Evolutionary conservation across 2,888 invertebrate genomes (phyloP).

Genomic region (Hemicrepidius hirtus): DNA sequence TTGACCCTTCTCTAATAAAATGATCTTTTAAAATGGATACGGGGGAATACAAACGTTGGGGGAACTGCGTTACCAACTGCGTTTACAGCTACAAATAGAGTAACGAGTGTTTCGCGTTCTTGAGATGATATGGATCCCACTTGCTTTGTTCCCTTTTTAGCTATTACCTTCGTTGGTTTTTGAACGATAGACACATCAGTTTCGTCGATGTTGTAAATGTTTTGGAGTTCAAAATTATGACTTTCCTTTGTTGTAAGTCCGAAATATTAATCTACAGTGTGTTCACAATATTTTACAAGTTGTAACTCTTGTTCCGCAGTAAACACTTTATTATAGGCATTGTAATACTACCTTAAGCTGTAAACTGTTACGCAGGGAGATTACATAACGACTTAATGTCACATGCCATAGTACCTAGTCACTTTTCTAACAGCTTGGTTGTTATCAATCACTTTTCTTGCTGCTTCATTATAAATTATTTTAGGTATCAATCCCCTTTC

Average conservation of each 20-base stretch:
- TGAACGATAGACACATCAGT: no score
- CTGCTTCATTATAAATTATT: slow-evolving; percentile 34
- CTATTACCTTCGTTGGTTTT: no score
- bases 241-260: slow-evolving; percentile 48
- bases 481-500: slow-evolving; percentile 32
- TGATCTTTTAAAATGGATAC: slow-evolving; percentile 39
- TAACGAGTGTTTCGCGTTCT: slow-evolving; percentile 44
- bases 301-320: slow-evolving; percentile 7
- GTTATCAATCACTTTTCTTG: slow-evolving; percentile 33
- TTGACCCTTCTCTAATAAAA: slow-evolving; percentile 32
- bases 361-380: slow-evolving; percentile 18
- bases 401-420: slow-evolving; percentile 38
- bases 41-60: slow-evolving; percentile 48
- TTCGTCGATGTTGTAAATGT: slow-evolving; percentile 34
- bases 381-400: slow-evolving; percentile 27
- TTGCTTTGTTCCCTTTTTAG: no score
- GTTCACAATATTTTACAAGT: slow-evolving; percentile 42
- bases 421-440: slow-evolving; percentile 33
- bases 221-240: slow-evolving; percentile 45
- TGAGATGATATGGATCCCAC: no score
- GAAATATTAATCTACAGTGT: slow-evolving; percentile 40
- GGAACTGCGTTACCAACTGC: slow-evolving; percentile 44
- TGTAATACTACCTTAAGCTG: slow-evolving; percentile 13
- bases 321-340: slow-evolving; percentile 25
- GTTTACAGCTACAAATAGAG: slow-evolving; percentile 46